Evolutionary conservation across 2,888 invertebrate genomes (phyloP), one percentile per base, ranked within the genome.

Genomic region (Ryuthela nishihirai): DNA sequence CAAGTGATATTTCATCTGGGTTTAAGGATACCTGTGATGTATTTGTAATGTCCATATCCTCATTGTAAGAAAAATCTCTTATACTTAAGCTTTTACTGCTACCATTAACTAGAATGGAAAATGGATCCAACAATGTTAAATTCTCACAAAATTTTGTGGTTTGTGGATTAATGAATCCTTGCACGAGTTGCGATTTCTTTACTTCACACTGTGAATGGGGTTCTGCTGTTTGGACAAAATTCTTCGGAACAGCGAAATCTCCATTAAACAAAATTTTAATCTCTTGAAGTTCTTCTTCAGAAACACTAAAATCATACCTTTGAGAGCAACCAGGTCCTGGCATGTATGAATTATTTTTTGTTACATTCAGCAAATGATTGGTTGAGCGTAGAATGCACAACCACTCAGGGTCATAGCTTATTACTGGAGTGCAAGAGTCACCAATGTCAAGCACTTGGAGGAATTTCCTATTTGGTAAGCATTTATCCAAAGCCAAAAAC

Each of bases 401-500:
- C 98, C 98, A 99, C 74, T 97, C 93, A n/a, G 85, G 78, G 77
- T 99, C 98, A 74, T 91, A 86, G 64, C 81, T 78, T 21, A 90
- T 73, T 7, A 54, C 17, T 5, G 44, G n/a, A 12, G 40, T 10
- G 9, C 23, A 3, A 24, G 45, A 38, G 4, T 35, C 54, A 10
- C 17, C 62, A 24, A 64, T 48, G 9, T 69, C 66, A 9, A 68
- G 65, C 34, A 97, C 82, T 80, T 98, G 95, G 35, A 98, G 77
- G 77, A 93, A 98, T 62, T 86, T 82, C 62, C 93, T 78, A 68
- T 82, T 83, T 0, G 95, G 95, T 45, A 98, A 78, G 75, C 97
- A 97, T 78, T 99, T 99, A 73, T 98, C 97, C n/a, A 98, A 76
- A 0, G 95, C 91, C 65, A 98, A 76, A 75, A 98, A 98, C 72